phyloP scores from a whole-genome alignment of 2,113 vertebrate species.

The Aplodontia rufa region DNA sequence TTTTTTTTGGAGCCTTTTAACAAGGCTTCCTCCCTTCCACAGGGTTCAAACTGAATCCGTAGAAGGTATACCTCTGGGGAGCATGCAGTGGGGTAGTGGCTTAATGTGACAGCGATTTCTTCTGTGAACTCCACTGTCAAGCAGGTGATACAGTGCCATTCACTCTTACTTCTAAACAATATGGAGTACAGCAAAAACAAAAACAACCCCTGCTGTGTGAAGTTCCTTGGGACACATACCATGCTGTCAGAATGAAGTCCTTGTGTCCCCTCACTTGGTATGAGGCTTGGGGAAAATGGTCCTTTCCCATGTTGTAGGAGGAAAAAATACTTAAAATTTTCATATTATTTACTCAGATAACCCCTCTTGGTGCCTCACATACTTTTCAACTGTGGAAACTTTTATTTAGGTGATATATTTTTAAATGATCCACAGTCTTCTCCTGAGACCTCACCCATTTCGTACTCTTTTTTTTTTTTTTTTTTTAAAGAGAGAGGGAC shows the following conservation, averaged over 20 bases:
- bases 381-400: background rate
- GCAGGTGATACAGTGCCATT: background rate
- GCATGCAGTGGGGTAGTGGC: background rate
- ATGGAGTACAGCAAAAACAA: background rate
- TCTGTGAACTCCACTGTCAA: background rate
- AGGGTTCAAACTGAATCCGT: no score
- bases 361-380: background rate
- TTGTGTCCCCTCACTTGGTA: background rate
- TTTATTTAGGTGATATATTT: background rate
- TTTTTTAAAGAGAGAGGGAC: no score
- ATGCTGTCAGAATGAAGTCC: background rate
- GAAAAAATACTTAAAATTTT: background rate
- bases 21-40: background rate
- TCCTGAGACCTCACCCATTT: background rate
- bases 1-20: background rate
- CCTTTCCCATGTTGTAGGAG: background rate
- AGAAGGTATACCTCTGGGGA: background rate
- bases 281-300: background rate
- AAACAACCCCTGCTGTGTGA: background rate
- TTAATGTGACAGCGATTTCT: background rate
- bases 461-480: no score
- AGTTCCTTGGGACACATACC: background rate
- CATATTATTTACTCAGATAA: background rate
- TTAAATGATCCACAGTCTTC: background rate
- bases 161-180: background rate